Conservation (phyloP, 1,140 invertebrate genomes). For the Procambarus virginalis region DNA sequence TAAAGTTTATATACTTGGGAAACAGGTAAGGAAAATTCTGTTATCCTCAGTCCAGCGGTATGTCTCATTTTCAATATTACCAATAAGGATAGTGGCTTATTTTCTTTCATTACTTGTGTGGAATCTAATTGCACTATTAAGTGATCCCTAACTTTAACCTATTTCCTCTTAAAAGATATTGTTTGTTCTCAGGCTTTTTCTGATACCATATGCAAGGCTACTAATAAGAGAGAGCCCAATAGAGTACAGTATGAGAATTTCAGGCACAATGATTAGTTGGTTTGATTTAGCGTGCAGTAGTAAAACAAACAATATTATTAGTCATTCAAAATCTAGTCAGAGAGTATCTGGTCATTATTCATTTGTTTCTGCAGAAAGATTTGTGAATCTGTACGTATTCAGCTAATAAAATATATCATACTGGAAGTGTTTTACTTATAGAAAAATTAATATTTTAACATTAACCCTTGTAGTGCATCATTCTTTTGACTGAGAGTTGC, state of each 20-base stretch:
- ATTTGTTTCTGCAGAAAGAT: slow-evolving; percentile 3
- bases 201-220: neutral
- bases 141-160: slow-evolving; percentile 2
- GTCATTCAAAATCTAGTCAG: neutral
- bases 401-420: slow-evolving; percentile 9
- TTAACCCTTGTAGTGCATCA: no score
- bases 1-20: neutral
- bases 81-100: neutral
- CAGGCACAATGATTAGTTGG: slow-evolving; percentile 5
- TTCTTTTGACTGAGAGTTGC: no score
- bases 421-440: neutral
- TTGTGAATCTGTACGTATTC: slow-evolving; percentile 16
- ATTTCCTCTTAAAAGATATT: neutral
- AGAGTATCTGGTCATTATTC: slow-evolving; percentile 5
- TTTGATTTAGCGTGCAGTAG: slow-evolving; percentile 11
- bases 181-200: neutral
- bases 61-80: neutral
- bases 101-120: neutral
- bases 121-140: neutral
- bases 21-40: neutral
- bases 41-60: neutral
- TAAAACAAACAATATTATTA: slow-evolving; percentile 7
- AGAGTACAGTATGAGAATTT: neutral
- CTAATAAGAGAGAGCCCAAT: neutral
- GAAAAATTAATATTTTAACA: neutral